Evolutionary conservation across 1,140 invertebrate species (phyloP), one percentile per base, ranked within the genome.

Genomic region (Diplogasteroides magnus): DNA sequence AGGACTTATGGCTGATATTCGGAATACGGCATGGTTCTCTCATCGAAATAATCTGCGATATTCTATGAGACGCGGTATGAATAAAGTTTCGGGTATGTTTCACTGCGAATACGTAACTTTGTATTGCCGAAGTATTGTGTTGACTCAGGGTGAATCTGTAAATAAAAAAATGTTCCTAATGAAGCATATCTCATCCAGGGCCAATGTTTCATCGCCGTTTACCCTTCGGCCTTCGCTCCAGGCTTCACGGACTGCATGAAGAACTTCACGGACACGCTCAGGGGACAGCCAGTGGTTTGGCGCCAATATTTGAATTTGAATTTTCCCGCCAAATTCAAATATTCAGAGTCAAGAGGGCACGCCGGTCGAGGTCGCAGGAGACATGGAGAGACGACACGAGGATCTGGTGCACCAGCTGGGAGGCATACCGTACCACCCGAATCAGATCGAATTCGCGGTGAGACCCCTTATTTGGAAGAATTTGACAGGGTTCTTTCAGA

Each of bases 131-230:
- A n/a, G n/a, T n/a, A n/a, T n/a, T n/a, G n/a, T n/a, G n/a, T n/a
- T n/a, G n/a, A n/a, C n/a, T n/a, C n/a, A n/a, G n/a, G n/a, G n/a
- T n/a, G n/a, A n/a, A n/a, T n/a, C n/a, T n/a, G n/a, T n/a, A n/a
- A n/a, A n/a, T n/a, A n/a, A n/a, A n/a, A n/a, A n/a, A n/a, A n/a
- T n/a, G n/a, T n/a, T n/a, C n/a, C n/a, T n/a, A n/a, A n/a, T n/a
- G n/a, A n/a, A n/a, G n/a, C n/a, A n/a, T 19, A 11, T 48, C 19
- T 19, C 0, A 62, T 77, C 57, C 67, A 65, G 77, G 92, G 92
- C 0, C 93, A 96, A 68, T 91, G 91, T 78, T 97, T 94, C 83
- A 88, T 95, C 32, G 93, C 91, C 0, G 87, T 97, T 6, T 87
- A 96, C 86, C 91, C 92, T 0, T 85, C 88, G 2, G 88, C 86